Evolutionary conservation across 2,797 vertebrate species (phyloP), one percentile per base, ranked within the genome.

Genomic region (Champsocephalus gunnari): DNA sequence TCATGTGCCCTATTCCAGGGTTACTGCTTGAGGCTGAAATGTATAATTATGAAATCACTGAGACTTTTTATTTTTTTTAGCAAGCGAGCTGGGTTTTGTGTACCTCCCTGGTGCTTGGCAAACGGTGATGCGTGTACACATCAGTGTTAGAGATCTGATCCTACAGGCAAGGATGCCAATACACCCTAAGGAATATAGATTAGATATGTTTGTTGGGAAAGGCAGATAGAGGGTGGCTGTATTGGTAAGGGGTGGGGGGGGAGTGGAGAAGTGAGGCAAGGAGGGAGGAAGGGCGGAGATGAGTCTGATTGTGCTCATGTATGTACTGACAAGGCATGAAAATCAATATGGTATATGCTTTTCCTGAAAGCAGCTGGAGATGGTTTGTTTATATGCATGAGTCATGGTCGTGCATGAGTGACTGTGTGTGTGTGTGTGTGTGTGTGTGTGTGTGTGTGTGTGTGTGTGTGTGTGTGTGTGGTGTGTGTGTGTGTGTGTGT

Each of bases 21-120:
- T 74, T 77, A 80, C 1, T 38, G 80, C 83, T 87, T 57, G 38
- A 73, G 86, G 81, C 75, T 70, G 59, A 86, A 80, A 84, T 83
- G 80, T 86, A 84, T 88, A 91, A 92, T 88, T 87, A 88, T 77
- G 60, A 87, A 88, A 89, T 89, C 82, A 83, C 76, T 74, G 59
- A 62, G 83, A 85, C 80, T 76, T 75, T 72, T 9, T 38, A 7
- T 17, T 44, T 32, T 50, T 45, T 43, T 70, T 64, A 79, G 74
- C 28, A 54, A 77, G 74, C 34, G 54, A 77, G 76, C 74, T 74
- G 77, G 73, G 54, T 63, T 79, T 76, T 79, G 62, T 80, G 62
- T 80, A 81, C 82, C 75, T 86, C 54, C 21, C 55, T 74, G 77
- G 54, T 67, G 69, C 75, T 81, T 75, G 84, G 87, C 76, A 80